A percentile compares a stretch with the other conserved stretches of the same genome.
Evolutionary conservation across 2,797 vertebrate species (phyloP).

Genomic region (Sorex maritimensis): DNA sequence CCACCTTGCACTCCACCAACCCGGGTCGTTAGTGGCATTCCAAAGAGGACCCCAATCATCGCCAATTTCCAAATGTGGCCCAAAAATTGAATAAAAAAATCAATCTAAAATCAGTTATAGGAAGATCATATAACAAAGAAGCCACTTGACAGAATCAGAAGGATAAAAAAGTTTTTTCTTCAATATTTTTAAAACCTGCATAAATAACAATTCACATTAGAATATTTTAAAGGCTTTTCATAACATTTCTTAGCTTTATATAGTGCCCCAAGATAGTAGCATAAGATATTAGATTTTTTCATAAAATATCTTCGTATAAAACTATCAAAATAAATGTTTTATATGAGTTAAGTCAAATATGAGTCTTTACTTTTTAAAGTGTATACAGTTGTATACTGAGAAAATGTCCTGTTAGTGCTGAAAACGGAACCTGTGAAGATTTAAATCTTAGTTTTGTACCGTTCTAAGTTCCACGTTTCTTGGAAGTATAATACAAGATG

Average conservation of each 20-base stretch:
- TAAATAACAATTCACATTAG: slow-evolving; percentile 77
- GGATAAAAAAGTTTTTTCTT: slow-evolving; percentile 3
- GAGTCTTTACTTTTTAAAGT: slow-evolving; percentile 74
- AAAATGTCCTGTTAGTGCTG: slow-evolving; percentile 51
- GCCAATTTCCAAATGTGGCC: no score
- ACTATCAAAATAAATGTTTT: slow-evolving; percentile 67
- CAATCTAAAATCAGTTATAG: no score
- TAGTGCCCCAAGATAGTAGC: slow-evolving; percentile 67
- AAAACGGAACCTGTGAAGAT: slow-evolving; percentile 69
- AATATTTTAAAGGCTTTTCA: slow-evolving; percentile 81
- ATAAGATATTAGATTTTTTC: slow-evolving; percentile 62
- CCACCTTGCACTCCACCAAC: no score
- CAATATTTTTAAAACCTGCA: slow-evolving; percentile 33
- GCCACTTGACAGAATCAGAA: neutral
- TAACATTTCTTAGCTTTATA: slow-evolving; percentile 71
- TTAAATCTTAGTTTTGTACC: neutral
- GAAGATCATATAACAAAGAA: no score
- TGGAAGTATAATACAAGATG: neutral
- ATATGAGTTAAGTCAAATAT: slow-evolving; percentile 73
- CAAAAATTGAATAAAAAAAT: no score
- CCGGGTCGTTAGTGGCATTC: no score
- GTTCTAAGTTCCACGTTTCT: slow-evolving; percentile 15
- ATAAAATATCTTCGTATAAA: slow-evolving; percentile 66
- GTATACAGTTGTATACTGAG: neutral
- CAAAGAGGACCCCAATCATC: no score